Conservation (phyloP, 1,140 invertebrate genomes). For the Euura saliciscinereae region DNA sequence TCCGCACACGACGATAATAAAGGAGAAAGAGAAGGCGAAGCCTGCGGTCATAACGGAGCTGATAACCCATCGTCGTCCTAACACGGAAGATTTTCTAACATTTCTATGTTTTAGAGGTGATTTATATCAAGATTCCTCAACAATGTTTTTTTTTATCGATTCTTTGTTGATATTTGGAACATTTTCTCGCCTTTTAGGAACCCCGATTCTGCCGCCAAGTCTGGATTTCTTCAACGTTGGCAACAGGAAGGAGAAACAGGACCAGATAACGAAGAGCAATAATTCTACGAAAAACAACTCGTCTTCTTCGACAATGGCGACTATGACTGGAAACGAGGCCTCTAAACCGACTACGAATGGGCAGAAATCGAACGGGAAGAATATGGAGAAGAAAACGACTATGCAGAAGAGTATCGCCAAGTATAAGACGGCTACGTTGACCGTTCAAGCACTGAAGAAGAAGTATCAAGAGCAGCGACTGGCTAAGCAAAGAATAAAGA, state of each 20-base stretch:
- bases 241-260: constrained; percentile 50
- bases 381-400: constrained; percentile 25
- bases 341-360: constrained; percentile 30
- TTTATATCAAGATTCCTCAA: constrained; percentile 24
- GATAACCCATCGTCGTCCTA: constrained; percentile 74
- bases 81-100: constrained; percentile 90
- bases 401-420: constrained; percentile 43
- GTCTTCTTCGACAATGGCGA: constrained; percentile 29
- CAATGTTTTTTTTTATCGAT: constrained; percentile 11
- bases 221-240: constrained; percentile 76
- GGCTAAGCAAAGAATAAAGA: constrained; percentile 60
- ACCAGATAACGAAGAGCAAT: constrained; percentile 30
- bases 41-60: constrained; percentile 61
- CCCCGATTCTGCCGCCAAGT: constrained; percentile 73
- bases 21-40: constrained; percentile 64
- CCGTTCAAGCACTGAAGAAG: constrained; percentile 66
- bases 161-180: neutral
- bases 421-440: constrained; percentile 52
- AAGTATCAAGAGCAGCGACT: constrained; percentile 72
- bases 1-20: constrained; percentile 60
- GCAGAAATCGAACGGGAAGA: constrained; percentile 19
- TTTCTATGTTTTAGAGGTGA: constrained; percentile 86
- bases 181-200: constrained; percentile 58
- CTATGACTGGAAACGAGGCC: neutral
- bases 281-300: constrained; percentile 22